Base-by-base conservation (phyloP, 2,888 invertebrate species). In the Drosophila acutilabella region DNA sequence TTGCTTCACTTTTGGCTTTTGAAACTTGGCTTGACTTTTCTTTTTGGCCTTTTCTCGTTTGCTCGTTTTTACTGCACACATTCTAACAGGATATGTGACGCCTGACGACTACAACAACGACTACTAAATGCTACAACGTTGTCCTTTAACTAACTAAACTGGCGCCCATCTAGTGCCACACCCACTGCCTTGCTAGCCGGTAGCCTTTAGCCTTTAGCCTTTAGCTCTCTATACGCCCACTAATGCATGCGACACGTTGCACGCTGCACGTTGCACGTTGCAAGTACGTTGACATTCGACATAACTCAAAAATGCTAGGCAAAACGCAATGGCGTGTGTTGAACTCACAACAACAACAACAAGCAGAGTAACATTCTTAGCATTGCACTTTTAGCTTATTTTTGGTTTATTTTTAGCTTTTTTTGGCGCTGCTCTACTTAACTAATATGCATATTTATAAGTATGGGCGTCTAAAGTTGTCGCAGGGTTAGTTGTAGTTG, bases 261-360 rank as follows among this genome's bases (percentile, higher is more conserved):
- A 36, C 36, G 36, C 7, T 36, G 36, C 36, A 36, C 36, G 36
- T 2, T 36, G 36, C 36, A 54, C 56, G 73, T 69, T 65, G 74
- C 70, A 64, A 87, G 89, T 84, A 79, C 84, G 79, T 89, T 85
- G 84, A 89, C 84, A 87, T 89, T 81, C 84, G 84, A 68, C 86
- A 85, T 88, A 74, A 85, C 88, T 88, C 88, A 82, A 85, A 88
- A 88, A 88, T 78, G 68, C 72, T 74, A 64, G 67, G 87, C 81
- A 84, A 82, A 85, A 72, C 64, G 83, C 83, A 68, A 74, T 83
- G 83, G 88, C 82, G 88, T 83, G 88, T 77, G 48, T 56, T 52
- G 42, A 20, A 23, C 47, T 40, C 14, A 64, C 57, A 57, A 38
- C 36, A 48, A 50, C 20, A 65, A 40, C 61, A 53, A 57, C 45